Base-by-base conservation (phyloP, 30 jellyfish, hydroid and myxozoan species). In the Chrysaora quinquecirrha region DNA sequence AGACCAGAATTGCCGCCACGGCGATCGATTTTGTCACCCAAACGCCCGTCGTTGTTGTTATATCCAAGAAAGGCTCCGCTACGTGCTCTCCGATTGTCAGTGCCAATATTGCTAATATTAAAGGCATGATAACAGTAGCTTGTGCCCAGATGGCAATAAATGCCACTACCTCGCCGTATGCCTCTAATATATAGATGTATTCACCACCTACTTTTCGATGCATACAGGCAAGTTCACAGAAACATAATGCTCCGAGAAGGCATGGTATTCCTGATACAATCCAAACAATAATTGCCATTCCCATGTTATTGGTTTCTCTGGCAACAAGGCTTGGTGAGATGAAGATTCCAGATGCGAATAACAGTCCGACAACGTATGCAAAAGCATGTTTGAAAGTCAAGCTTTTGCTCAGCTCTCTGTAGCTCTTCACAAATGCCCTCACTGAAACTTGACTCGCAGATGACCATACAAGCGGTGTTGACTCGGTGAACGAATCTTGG, bases 261-360 rank as follows among this genome's bases (percentile, higher is more conserved):
- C 81, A 34, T n/a, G 34, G 29, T 0, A 70, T 33, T 0, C 85
- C 81, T 29, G 86, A 56, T 19, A 30, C 65, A 9, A 64, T 60
- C 86, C 93, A 83, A 0, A 54, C 79, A 23, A 82, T 29, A 19
- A 82, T 35, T 18, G 84, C 79, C 52, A 82, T 67, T 24, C 85
- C 92, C 78, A 71, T 12, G n/a, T n/a, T n/a, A n/a, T n/a, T n/a
- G n/a, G n/a, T n/a, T n/a, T n/a, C n/a, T n/a, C n/a, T n/a, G n/a
- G 92, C 92, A 16, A 82, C 85, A 18, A 82, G 58, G 56, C 92
- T 52, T 7, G 92, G 86, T 38, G 92, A 82, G 6, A 82, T 60
- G 64, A 66, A 82, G 6, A 82, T 30, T n/a, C 92, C 92, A 21
- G 79, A 54, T 2, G 85, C 92, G 28, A 82, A 67, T 21, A 82